Conservation (phyloP, 2,797 vertebrate genomes). For the Spinibarbus caldwelli region DNA sequence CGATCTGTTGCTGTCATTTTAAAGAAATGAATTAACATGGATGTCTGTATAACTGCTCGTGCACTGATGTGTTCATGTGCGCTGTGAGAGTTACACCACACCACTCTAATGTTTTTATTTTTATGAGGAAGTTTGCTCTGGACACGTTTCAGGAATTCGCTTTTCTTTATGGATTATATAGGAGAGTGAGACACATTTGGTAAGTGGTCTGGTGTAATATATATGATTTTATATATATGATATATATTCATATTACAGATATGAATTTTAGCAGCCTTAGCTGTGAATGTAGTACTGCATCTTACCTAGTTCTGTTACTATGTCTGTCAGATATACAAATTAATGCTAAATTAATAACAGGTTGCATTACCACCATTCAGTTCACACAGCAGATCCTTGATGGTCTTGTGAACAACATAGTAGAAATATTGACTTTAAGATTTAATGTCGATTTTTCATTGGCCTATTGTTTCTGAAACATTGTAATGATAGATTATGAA, state of each 20-base stretch:
- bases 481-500: neutral
- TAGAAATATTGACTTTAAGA: neutral
- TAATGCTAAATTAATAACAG: neutral
- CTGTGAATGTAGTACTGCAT: neutral
- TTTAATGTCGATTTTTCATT: constrained; percentile 1
- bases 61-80: neutral
- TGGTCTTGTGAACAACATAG: constrained; percentile 2
- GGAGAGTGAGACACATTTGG: constrained; percentile 10
- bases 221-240: no score
- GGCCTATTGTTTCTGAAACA: constrained; percentile 8
- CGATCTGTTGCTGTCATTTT: constrained; percentile 26
- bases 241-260: no score
- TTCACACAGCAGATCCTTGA: neutral
- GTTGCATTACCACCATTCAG: neutral
- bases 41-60: neutral
- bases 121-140: constrained; percentile 1
- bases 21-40: neutral
- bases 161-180: constrained; percentile 20
- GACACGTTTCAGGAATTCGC: constrained; percentile 5
- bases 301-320: neutral
- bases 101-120: constrained; percentile 5
- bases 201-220: constrained; percentile 12
- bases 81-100: neutral
- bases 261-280: neutral
- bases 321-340: neutral